Base-by-base conservation (phyloP, 2,113 vertebrate species). In the Catharus bicknelli region DNA sequence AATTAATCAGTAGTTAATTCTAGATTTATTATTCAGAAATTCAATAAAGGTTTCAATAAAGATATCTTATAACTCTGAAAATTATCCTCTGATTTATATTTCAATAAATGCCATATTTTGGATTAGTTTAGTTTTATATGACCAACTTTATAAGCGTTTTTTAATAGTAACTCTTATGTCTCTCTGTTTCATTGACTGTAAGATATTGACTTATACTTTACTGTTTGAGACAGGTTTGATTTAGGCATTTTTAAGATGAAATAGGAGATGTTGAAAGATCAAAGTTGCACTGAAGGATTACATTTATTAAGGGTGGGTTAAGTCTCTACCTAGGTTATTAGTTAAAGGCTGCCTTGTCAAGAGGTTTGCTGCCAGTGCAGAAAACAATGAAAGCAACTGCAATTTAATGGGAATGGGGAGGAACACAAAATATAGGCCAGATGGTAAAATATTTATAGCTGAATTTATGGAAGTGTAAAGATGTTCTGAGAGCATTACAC, bases 381-480 rank as follows among this genome's bases (percentile, higher is more conserved):
- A 80, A 93, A 90, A 58, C 27, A 81, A 45, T 77, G 83, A 86
- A 88, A 88, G 7, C 38, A 68, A 29, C 45, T 66, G 59, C 47
- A 88, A 47, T 88, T 86, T 73, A 80, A 54, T 54, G 47, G 43
- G 66, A 7, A 30, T 67, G 13, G 29, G 29, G 20, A 82, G 13
- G 15, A 95, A 64, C 10, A 20, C 21, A 86, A 88, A 91, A 57
- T 86, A 48, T 7, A 84, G 53, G 19, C 89, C 89, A 89, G 91
- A 72, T 87, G 77, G 90, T 79, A 53, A 81, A 94, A 72, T 81
- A 82, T 75, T 89, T 90, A 72, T 30, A 78, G 45, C 47, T 86
- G 62, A 70, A 91, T 89, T 94, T 93, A 61, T 77, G 54, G 45
- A 82, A 82, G 66, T 75, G 16, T 82, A 43, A 72, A 81, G 53